A percentile compares a stretch with the other conserved stretches of the same genome.
Evolutionary conservation across 2,113 vertebrate genomes (phyloP).

Genomic region (Ictalurus furcatus): DNA sequence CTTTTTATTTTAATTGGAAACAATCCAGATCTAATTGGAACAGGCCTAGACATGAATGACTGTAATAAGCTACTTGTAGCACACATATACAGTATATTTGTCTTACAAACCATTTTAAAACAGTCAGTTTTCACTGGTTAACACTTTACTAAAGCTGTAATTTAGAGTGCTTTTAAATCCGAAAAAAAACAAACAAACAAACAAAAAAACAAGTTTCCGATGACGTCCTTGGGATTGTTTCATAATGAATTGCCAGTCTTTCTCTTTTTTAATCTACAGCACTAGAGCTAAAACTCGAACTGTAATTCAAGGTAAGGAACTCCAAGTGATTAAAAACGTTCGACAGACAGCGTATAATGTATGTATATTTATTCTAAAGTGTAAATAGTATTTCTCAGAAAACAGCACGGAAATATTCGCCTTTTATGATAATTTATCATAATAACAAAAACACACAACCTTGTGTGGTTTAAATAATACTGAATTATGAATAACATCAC

Average conservation of each 20-base stretch:
- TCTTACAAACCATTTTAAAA: neutral
- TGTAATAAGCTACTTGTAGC: neutral
- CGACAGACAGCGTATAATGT: neutral
- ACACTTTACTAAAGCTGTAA: neutral
- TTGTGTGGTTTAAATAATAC: conserved; percentile 6
- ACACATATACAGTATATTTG: neutral
- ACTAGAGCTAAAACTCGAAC: neutral
- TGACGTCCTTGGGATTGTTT: neutral
- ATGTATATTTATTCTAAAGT: neutral
- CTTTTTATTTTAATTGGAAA: neutral
- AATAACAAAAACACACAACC: neutral
- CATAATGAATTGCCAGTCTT: neutral
- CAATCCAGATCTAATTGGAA: neutral
- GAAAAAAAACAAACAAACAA: neutral
- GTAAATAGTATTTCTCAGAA: conserved; percentile 16
- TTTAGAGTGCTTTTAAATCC: neutral
- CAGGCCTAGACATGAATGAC: neutral
- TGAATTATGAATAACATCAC: neutral
- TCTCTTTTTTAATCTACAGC: neutral
- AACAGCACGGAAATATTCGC: neutral
- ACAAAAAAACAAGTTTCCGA: no score
- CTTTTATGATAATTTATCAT: neutral
- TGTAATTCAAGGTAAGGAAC: neutral
- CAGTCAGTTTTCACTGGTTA: neutral
- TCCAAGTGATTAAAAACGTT: neutral